Evolutionary conservation across 2,888 invertebrate species (phyloP).

Genomic region (Athetis lepigone): DNA sequence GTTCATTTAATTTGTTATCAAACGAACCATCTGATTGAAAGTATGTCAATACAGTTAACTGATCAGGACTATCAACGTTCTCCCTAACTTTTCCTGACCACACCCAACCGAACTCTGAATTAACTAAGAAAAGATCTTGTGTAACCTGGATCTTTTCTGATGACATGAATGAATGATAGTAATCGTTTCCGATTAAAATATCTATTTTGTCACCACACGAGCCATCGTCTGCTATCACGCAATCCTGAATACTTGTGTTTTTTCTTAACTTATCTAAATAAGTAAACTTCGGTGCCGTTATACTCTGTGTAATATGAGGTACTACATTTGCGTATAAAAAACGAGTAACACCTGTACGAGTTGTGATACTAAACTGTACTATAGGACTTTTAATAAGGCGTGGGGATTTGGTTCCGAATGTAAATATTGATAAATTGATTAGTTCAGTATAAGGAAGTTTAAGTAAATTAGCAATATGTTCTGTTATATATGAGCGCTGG

Average conservation of each 20-base stretch:
- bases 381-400: constrained; percentile 5
- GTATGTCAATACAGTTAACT: no score
- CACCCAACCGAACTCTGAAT: constrained; percentile 9
- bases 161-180: constrained; percentile 11
- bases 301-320: constrained; percentile 5
- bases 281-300: neutral
- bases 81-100: constrained; percentile 11
- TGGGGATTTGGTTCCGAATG: constrained; percentile 9
- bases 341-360: neutral
- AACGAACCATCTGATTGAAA: no score
- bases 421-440: constrained; percentile 11
- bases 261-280: neutral
- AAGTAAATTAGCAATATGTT: neutral
- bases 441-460: constrained; percentile 1
- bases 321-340: constrained; percentile 6
- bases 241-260: constrained; percentile 7
- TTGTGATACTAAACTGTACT: constrained; percentile 6
- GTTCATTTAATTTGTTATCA: constrained; percentile 11
- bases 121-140: constrained; percentile 1
- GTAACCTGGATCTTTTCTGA: neutral
- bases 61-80: neutral
- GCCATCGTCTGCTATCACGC: constrained; percentile 4
- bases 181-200: constrained; percentile 6
- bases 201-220: constrained; percentile 5
- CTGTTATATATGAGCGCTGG: constrained; percentile 8